phyloP scores from a whole-genome alignment of 2,113 vertebrate genomes.

The Triplophysa dalaica region DNA sequence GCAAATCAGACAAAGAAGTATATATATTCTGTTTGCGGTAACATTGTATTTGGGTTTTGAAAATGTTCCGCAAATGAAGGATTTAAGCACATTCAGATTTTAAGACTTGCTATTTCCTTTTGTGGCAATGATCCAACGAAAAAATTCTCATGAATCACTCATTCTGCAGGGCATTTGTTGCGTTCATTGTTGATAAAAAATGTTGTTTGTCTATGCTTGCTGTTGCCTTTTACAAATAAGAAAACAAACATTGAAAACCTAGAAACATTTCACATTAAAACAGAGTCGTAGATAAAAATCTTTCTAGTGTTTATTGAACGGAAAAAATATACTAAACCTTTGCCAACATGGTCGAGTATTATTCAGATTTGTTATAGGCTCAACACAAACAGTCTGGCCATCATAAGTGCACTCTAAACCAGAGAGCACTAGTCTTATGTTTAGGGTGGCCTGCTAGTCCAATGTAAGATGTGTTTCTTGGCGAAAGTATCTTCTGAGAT shows the following conservation, averaged over 20 bases:
- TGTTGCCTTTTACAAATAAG: not conserved
- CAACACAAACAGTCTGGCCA: no score
- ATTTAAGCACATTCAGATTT: slow-evolving; percentile 11
- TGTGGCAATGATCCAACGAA: slow-evolving; percentile 20
- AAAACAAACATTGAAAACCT: not conserved
- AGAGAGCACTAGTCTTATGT: no score
- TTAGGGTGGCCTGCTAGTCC: no score
- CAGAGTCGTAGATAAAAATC: not conserved
- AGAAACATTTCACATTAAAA: slow-evolving; percentile 10
- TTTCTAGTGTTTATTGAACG: not conserved
- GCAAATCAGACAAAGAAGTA: not conserved
- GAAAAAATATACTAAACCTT: not conserved
- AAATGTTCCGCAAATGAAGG: not conserved
- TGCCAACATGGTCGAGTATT: not conserved
- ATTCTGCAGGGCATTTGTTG: slow-evolving; percentile 16
- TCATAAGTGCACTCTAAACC: no score
- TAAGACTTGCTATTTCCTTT: slow-evolving; percentile 29
- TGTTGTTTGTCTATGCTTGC: not conserved
- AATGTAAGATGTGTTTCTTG: no score
- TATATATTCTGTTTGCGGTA: not conserved
- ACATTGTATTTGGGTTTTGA: slow-evolving; percentile 15
- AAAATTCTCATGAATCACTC: slow-evolving; percentile 31
- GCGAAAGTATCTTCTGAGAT: no score
- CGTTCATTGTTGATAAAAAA: not conserved
- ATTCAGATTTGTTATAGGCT: not conserved